Base-by-base conservation (phyloP, 2,888 invertebrate genomes). In the Rambutsinella grinnellia region DNA sequence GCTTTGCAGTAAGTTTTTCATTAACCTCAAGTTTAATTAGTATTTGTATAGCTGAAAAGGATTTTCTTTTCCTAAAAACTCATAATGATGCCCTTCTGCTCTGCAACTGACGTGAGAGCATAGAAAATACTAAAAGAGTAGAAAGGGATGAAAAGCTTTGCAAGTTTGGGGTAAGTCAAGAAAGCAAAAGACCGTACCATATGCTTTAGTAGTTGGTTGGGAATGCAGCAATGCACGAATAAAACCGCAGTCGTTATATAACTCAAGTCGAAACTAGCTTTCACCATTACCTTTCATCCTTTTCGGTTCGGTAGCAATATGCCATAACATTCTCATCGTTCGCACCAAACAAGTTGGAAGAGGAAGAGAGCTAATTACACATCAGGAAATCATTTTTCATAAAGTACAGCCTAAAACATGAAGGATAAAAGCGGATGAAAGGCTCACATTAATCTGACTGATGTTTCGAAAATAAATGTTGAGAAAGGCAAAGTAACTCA, bases 381-480 rank as follows among this genome's bases (percentile, higher is more conserved):
- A 76, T 69, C 76, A 76, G 76, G 69, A 69, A 76, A 76, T 65
- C 75, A 75, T 75, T 75, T 75, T 75, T 75, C 75, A 75, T 75
- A 75, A 75, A 44, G 63, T 68, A 58, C 75, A 68, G 27, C 44
- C 3, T 13, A 65, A 60, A 47, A 47, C 69, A 26, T 58, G 6
- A 21, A 67, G 36, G 36, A 36, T n/a, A n/a, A 36, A 36, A 36
- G 13, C 36, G 36, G 36, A 36, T 36, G 36, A 36, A 36, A 36
- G 36, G 36, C 36, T 36, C 36, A 13, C 36, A 36, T 36, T 36
- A 36, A 36, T 36, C 36, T 36, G 36, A 36, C 36, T 36, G 36
- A 36, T 36, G 36, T 36, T 36, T 36, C 36, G 5, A 36, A 36
- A 36, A 36, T 13, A 36, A 36, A 36, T 36, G 6, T 13, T 13